Evolutionary conservation across 2,797 vertebrate genomes (phyloP), one percentile per base, ranked within the genome.

Genomic region (Coregonus sp.): DNA sequence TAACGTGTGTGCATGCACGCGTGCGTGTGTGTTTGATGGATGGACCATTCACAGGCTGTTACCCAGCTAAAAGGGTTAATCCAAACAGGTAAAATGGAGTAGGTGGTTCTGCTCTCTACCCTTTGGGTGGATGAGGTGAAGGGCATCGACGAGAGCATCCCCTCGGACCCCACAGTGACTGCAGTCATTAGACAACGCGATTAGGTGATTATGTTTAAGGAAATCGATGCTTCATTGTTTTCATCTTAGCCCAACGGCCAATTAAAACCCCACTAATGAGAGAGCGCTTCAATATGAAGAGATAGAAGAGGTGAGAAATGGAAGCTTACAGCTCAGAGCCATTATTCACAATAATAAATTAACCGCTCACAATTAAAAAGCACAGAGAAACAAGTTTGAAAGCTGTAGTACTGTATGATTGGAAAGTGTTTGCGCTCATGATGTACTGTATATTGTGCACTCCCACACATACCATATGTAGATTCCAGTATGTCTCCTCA

Each of bases 211-310:
- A 92, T 85, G 90, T 89, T 90, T 89, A 90, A 93, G 90, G 84
- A 92, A 94, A 94, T 93, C 91, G 72, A 93, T 92, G 88, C 86
- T 86, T 87, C 87, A 87, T 91, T 93, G 90, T 93, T 94, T 91
- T 90, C 86, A 84, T 82, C 84, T 89, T 85, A 90, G 89, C 86
- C 89, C 89, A 89, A 88, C 70, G 86, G 93, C 89, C 92, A 93
- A 93, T 94, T 94, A 94, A 86, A 84, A 88, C 82, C 70, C 76
- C 76, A 73, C 86, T 92, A 94, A 93, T 93, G 90, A 93, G 87
- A 80, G 80, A 81, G 29, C 75, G 80, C 65, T 82, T 85, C 82
- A 79, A 82, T 84, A 86, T 33, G 77, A 76, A 50, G 73, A 74
- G 71, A 85, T 81, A 9, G 29, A 56, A 31, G 69, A 73, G 56